phyloP scores from a whole-genome alignment of 2,888 invertebrate species.

The Luffia ferchaultella region DNA sequence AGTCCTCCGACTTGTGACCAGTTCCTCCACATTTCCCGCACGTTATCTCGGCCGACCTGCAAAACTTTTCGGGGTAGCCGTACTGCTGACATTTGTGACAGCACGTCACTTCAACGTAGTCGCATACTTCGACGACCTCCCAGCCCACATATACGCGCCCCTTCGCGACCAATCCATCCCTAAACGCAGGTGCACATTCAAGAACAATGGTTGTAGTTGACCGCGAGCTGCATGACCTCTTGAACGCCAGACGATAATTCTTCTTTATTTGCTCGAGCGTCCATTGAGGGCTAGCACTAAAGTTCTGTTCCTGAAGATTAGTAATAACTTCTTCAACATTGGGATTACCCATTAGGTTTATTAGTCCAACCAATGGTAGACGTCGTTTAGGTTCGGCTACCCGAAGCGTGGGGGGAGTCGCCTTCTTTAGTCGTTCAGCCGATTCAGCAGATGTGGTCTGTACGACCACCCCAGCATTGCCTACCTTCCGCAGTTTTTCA shows the following conservation, averaged over 20 bases:
- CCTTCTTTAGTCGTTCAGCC: neutral
- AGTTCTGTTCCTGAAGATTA: conserved; percentile 5
- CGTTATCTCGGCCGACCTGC: conserved; percentile 3
- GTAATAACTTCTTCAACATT: neutral
- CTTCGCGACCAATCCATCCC: neutral
- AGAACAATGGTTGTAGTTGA: conserved; percentile 5
- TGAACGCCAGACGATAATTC: neutral
- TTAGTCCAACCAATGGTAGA: neutral
- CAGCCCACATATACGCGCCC: conserved; percentile 13
- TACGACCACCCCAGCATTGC: no score
- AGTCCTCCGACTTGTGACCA: conserved; percentile 12
- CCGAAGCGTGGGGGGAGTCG: neutral
- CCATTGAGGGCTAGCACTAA: conserved; percentile 7
- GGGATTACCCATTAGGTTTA: neutral
- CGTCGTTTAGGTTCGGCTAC: neutral
- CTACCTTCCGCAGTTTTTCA: neutral
- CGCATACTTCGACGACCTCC: conserved; percentile 10
- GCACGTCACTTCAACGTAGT: conserved; percentile 13
- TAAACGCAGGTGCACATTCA: conserved; percentile 7
- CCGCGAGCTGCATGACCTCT: neutral
- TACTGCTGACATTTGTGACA: conserved; percentile 23
- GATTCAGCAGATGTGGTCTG: neutral
- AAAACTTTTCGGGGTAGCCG: conserved; percentile 22
- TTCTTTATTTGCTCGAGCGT: neutral
- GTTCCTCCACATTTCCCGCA: conserved; percentile 18